phyloP scores from a whole-genome alignment of 2,888 invertebrate genomes.

The Lamproptera curius region DNA sequence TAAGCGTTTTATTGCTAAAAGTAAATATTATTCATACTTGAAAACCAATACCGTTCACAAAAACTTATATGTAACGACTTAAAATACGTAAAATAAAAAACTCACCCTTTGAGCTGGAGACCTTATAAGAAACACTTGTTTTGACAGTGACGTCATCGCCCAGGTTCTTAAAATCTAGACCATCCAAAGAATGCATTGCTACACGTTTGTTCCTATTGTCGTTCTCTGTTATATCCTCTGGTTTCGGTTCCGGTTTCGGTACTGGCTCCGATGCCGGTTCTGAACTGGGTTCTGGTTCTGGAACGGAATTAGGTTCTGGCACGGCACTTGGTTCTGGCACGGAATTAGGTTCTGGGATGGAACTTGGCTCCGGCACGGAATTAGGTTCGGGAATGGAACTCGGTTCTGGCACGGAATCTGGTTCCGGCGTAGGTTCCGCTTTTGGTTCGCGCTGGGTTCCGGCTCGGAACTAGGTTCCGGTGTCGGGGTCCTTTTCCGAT shows the following conservation, averaged over 20 bases:
- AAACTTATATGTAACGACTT: too few relatives aligned
- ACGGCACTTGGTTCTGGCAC: slow-evolving; percentile 52
- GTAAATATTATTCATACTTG: too few relatives aligned
- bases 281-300: not conserved
- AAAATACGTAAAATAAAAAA: too few relatives aligned
- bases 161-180: slow-evolving; percentile 64
- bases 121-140: slow-evolving; percentile 88
- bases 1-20: too few relatives aligned
- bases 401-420: slow-evolving; percentile 40
- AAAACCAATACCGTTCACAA: too few relatives aligned
- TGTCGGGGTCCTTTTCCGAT: slow-evolving; percentile 26
- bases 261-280: not conserved
- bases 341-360: slow-evolving; percentile 59
- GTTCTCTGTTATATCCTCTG: slow-evolving; percentile 44
- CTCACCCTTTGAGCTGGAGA: slow-evolving; percentile 79
- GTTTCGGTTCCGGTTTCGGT: too few relatives aligned
- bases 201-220: slow-evolving; percentile 77
- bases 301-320: slow-evolving; percentile 38
- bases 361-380: slow-evolving; percentile 59
- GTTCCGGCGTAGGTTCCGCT: slow-evolving; percentile 42
- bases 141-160: slow-evolving; percentile 84
- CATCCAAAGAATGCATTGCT: slow-evolving; percentile 68
- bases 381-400: slow-evolving; percentile 38
- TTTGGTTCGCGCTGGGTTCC: slow-evolving; percentile 25
- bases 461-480: slow-evolving; percentile 50